Base-by-base conservation (phyloP, 2,113 vertebrate genomes). In the Numida meleagris region DNA sequence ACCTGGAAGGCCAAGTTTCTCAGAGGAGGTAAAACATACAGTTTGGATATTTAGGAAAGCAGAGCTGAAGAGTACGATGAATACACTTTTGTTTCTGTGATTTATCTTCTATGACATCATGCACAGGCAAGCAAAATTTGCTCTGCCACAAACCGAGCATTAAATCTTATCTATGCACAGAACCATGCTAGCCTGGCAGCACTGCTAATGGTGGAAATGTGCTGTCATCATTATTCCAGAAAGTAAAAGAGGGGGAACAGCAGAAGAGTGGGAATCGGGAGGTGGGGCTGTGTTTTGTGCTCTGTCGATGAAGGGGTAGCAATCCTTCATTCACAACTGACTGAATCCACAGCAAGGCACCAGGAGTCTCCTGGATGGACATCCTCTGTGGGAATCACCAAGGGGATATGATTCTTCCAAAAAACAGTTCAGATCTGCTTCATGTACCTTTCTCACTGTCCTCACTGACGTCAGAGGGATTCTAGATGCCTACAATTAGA, bases 261-360 rank as follows among this genome's bases (percentile, higher is more conserved):
- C 51, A 23, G 11, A 7, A 85, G 18, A 31, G 31, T 70, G 67
- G 31, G 45, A 89, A 73, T 53, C 20, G 20, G 46, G 40, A 80
- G 16, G 4, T 79, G 58, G 36, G 36, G 6, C 62, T 87, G 14
- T 85, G 13, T 66, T 93, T 70, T 2, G 1, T 34, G 43, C 38
- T 65, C 48, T 80, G 6, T 16, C 16, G 0, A 50, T 34, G 23
- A 76, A 70, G 0, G 0, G 66, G 20, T 59, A 70, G 67, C 89
- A 89, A 57, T 12, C 40, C 13, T 12, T 73, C 79, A 61, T 66
- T 57, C 40, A 34, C 10, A 6, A 55, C 65, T 86, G 50, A 38
- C 25, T 34, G 73, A 40, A 24, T 51, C 46, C 29, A 5, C 46
- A 84, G 38, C 27, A 78, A 59, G 34, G 18, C 76, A 81, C 12